A percentile compares a stretch with the other conserved stretches of the same genome.
Evolutionary conservation across 2,113 vertebrate species (phyloP).

Genomic region (Thunnus thynnus): DNA sequence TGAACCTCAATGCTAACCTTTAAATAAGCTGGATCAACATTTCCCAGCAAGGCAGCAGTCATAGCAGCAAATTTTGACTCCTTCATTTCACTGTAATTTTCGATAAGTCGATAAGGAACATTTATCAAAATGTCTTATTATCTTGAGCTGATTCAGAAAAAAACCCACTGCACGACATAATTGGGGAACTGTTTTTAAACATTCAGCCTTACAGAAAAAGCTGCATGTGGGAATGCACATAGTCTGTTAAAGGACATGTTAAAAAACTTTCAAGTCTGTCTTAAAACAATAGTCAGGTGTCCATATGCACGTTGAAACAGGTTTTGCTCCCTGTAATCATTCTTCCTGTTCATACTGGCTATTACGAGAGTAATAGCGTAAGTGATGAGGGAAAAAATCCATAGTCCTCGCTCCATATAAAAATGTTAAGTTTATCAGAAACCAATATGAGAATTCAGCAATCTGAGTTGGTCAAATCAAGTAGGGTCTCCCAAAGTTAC

Average conservation of each 20-base stretch:
- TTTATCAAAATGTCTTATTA: neutral
- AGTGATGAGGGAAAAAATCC: too few species aligned
- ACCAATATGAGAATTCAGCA: too few species aligned
- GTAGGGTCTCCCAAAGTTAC: too few species aligned
- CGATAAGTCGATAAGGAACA: neutral
- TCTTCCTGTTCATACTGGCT: too few species aligned
- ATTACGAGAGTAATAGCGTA: too few species aligned
- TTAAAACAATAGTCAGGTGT: too few species aligned
- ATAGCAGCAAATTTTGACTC: neutral
- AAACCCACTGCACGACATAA: neutral
- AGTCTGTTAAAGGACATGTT: neutral
- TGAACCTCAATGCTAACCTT: constrained; percentile 1
- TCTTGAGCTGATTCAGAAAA: neutral
- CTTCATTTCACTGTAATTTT: neutral
- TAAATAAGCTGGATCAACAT: neutral
- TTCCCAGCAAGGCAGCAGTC: neutral
- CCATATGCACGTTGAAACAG: too few species aligned
- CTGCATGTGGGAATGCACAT: neutral
- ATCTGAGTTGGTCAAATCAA: too few species aligned
- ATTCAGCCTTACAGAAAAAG: neutral
- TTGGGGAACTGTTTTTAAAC: neutral
- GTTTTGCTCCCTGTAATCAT: too few species aligned
- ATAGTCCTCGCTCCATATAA: too few species aligned
- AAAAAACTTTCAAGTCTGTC: too few species aligned
- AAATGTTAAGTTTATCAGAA: too few species aligned